Percentiles rank a stretch among this genome's conserved stretches.
Evolutionary conservation across 2,797 vertebrate genomes (phyloP).

Genomic region (Carduelis carduelis): DNA sequence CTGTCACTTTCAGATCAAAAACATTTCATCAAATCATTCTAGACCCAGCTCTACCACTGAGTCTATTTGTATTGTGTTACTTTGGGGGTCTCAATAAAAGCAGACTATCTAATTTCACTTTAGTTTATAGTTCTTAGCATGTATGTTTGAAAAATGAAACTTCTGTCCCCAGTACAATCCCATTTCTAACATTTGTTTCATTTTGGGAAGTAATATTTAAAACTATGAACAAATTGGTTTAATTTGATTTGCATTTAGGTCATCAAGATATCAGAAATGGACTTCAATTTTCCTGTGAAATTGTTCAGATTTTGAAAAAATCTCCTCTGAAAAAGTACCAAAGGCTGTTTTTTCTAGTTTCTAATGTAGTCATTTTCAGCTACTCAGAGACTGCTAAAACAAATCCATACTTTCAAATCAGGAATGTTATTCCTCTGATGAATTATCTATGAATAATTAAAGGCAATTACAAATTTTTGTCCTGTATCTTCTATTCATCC

Average conservation of each 20-base stretch:
- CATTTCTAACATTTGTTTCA: not conserved
- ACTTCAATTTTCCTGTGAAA: not conserved
- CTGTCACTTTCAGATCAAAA: conserved; percentile 27
- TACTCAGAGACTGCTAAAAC: not conserved
- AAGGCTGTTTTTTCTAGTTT: not conserved
- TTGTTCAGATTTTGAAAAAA: not conserved
- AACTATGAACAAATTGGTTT: not conserved
- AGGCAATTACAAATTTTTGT: not conserved
- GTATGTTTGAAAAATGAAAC: not conserved
- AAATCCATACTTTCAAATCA: not conserved
- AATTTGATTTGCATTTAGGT: not conserved
- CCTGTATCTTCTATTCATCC: not conserved
- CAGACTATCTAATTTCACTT: conserved; percentile 2
- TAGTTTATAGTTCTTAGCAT: not conserved
- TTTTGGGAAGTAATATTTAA: not conserved
- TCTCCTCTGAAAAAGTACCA: not conserved
- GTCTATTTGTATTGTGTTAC: not conserved
- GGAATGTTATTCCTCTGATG: not conserved
- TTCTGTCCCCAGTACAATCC: not conserved
- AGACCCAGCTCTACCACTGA: not conserved
- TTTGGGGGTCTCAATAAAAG: not conserved
- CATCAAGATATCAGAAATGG: not conserved
- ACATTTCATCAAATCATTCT: conserved; percentile 11
- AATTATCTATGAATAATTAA: not conserved
- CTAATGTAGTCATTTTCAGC: not conserved